Percentiles rank a stretch among this genome's conserved stretches.
Conservation (phyloP, 2,113 vertebrate genomes). For the Sinocyclocheilus rhinocerous region DNA sequence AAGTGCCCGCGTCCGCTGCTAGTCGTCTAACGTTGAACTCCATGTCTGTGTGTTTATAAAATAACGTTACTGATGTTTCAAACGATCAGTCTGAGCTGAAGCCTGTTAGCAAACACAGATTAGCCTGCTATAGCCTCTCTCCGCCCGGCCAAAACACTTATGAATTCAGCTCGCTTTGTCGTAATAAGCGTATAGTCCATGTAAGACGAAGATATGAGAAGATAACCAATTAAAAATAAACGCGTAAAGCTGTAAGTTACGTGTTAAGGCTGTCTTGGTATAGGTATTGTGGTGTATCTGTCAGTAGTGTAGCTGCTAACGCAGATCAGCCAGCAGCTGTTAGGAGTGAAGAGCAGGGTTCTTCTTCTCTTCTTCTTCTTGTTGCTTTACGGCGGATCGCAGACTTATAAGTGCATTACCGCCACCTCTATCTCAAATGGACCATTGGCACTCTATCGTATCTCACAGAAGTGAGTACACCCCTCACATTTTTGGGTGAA, state of each 20-base stretch:
- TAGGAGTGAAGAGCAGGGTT: background rate
- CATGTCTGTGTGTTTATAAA: constrained; percentile 71
- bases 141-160: background rate
- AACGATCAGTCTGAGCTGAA: constrained; percentile 13
- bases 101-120: constrained; percentile 32
- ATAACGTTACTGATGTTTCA: background rate
- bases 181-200: constrained; percentile 27
- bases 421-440: too few species aligned
- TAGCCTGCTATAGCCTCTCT: constrained; percentile 18
- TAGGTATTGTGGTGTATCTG: background rate
- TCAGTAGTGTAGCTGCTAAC: constrained; percentile 8
- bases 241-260: background rate
- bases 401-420: too few species aligned
- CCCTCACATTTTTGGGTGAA: too few species aligned
- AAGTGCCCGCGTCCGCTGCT: constrained; percentile 91
- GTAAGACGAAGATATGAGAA: background rate
- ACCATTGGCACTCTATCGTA: too few species aligned
- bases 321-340: constrained; percentile 20
- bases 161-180: constrained; percentile 10
- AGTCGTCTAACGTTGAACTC: constrained; percentile 93
- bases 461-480: too few species aligned
- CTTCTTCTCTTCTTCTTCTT: too few species aligned
- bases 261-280: background rate
- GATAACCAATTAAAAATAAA: background rate
- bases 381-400: too few species aligned